Percentiles rank a stretch among this genome's conserved stretches.
These are phyloP conservation scores for Harpagifer antarcticus DNA, from an alignment of 2,797 vertebrate genomes.

Conservation along the genomic window DNA sequence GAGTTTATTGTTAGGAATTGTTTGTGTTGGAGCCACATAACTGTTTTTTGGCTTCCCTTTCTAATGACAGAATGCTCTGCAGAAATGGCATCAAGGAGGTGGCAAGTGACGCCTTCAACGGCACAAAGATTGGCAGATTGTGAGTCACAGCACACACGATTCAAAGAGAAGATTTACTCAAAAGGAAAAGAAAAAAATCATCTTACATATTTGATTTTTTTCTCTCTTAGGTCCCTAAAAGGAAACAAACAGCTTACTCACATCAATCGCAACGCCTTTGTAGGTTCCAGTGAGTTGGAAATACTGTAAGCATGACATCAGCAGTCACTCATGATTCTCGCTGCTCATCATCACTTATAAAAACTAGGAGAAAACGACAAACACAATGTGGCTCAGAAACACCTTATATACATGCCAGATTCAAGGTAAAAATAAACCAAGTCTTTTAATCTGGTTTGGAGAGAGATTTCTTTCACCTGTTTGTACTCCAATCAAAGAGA, in stretches of 20 bases:
- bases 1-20: constrained; percentile 44
- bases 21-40: constrained; percentile 51
- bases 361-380: constrained; percentile 36
- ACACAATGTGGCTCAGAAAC: constrained; percentile 12
- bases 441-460: constrained; percentile 14
- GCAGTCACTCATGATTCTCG: constrained; percentile 62
- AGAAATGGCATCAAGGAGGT: constrained; percentile 85
- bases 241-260: constrained; percentile 80
- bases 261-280: constrained; percentile 82
- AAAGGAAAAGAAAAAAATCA: not conserved
- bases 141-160: constrained; percentile 75
- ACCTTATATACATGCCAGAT: constrained; percentile 29
- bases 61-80: constrained; percentile 82
- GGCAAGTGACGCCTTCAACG: constrained; percentile 84
- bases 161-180: constrained; percentile 28
- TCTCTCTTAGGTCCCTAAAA: constrained; percentile 74
- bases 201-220: constrained; percentile 27
- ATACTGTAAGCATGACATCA: constrained; percentile 84
- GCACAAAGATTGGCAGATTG: constrained; percentile 84
- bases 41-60: constrained; percentile 64
- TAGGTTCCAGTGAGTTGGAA: constrained; percentile 82
- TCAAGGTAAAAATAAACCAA: constrained; percentile 39
- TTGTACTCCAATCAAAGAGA: constrained; percentile 32
- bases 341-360: constrained; percentile 46
- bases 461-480: constrained; percentile 6